phyloP scores from a whole-genome alignment of 2,888 invertebrate species.

The Oscheius myriophilus region DNA sequence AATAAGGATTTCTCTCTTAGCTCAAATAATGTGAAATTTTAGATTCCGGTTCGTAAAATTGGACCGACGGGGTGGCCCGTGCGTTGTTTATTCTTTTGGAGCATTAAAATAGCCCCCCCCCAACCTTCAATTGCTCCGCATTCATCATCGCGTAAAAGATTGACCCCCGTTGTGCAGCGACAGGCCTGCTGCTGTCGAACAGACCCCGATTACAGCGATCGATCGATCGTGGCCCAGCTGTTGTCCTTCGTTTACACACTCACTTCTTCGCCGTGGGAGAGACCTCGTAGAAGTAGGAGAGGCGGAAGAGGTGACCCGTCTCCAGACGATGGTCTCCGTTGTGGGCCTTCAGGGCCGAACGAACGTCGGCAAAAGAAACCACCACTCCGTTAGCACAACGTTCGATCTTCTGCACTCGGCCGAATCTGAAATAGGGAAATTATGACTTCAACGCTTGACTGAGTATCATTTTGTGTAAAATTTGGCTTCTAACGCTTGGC shows the following conservation, averaged over 20 bases:
- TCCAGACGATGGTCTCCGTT: slow-evolving; percentile 34
- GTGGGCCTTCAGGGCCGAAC: slow-evolving; percentile 40
- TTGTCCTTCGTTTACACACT: slow-evolving; percentile 1
- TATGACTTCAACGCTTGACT: background rate
- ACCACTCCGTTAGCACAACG: slow-evolving; percentile 26
- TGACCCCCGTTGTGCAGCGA: no score
- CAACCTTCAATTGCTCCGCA: no score
- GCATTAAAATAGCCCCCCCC: no score
- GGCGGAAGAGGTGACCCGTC: slow-evolving; percentile 17
- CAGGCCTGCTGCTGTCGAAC: no score
- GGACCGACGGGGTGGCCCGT: no score
- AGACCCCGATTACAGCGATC: no score
- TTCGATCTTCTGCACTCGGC: slow-evolving; percentile 36
- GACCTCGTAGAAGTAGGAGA: slow-evolving; percentile 35
- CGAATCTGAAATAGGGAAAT: slow-evolving; percentile 31
- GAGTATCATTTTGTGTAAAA: background rate
- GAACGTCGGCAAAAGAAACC: slow-evolving; percentile 46
- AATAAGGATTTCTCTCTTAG: no score
- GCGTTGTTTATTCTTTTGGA: no score
- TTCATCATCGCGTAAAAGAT: no score
- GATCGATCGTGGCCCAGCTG: background rate
- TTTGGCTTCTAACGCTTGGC: background rate
- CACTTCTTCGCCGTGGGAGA: slow-evolving; percentile 31
- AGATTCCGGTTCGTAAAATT: no score
- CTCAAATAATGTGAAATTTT: no score